A percentile compares a stretch with the other conserved stretches of the same genome.
Conservation (phyloP, 23 tunicate genomes). For the Corella eumyota region DNA sequence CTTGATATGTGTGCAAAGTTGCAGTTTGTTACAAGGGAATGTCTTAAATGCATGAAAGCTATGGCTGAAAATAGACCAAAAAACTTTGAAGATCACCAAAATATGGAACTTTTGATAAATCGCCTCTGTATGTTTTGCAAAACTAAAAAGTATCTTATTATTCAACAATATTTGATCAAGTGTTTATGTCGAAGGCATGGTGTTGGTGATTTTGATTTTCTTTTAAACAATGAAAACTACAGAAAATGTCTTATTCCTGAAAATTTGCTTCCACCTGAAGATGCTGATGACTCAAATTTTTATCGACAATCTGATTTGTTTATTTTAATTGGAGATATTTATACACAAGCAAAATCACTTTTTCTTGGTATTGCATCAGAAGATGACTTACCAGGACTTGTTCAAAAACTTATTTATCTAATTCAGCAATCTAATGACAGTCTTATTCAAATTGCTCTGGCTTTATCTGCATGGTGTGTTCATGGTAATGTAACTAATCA, state of each 20-base stretch:
- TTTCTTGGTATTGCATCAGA: constrained; percentile 3
- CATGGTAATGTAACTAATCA: background rate
- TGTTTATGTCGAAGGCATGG: too few species aligned
- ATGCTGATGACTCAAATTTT: constrained; percentile 1
- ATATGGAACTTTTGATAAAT: too few species aligned
- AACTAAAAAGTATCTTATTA: too few species aligned
- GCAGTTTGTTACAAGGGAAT: background rate
- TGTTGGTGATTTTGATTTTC: too few species aligned
- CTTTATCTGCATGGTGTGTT: constrained; percentile 24
- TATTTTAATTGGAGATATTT: constrained; percentile 14
- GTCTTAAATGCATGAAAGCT: background rate
- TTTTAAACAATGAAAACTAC: too few species aligned
- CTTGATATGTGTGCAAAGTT: constrained; percentile 17
- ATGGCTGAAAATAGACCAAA: too few species aligned
- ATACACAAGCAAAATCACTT: constrained; percentile 1
- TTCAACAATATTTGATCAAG: too few species aligned
- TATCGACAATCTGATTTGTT: constrained; percentile 12
- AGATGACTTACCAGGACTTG: background rate
- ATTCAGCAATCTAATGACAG: constrained; percentile 17
- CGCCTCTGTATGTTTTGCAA: too few species aligned
- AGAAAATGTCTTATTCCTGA: too few species aligned
- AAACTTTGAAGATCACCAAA: too few species aligned
- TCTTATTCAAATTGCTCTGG: constrained; percentile 24
- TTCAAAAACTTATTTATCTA: constrained; percentile 5
- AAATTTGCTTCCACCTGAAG: too few species aligned